A percentile compares a stretch with the other conserved stretches of the same genome.
phyloP scores from a whole-genome alignment of 2,888 invertebrate species.

The Andrena bucephala region DNA sequence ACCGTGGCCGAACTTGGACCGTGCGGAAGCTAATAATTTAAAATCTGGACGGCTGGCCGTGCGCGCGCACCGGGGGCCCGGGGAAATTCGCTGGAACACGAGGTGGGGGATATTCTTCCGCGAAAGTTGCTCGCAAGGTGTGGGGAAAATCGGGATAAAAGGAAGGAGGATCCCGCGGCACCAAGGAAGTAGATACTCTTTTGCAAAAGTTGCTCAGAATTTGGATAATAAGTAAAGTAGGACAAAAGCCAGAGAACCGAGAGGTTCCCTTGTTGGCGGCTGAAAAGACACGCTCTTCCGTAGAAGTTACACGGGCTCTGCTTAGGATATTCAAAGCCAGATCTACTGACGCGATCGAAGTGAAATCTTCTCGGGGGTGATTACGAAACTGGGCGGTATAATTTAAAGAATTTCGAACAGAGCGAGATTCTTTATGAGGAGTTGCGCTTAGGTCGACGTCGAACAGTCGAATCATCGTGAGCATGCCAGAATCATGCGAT shows the following conservation, averaged over 20 bases:
- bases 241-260: not conserved
- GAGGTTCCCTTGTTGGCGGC: not conserved
- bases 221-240: conserved; percentile 6
- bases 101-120: not conserved
- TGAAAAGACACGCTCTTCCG: not conserved
- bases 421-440: conserved; percentile 31
- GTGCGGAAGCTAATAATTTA: conserved; percentile 67
- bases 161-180: not conserved
- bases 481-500: conserved; percentile 18
- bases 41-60: conserved; percentile 43
- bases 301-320: not conserved
- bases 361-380: conserved; percentile 9
- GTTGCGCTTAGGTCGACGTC: not conserved
- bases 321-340: not conserved
- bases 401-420: conserved; percentile 24
- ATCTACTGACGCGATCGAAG: not conserved
- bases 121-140: conserved; percentile 9
- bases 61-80: conserved; percentile 5
- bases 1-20: conserved; percentile 31
- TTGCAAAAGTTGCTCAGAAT: conserved; percentile 19
- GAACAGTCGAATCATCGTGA: conserved; percentile 12
- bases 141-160: conserved; percentile 9
- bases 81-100: conserved; percentile 20
- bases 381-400: not conserved
- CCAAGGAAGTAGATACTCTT: not conserved